A percentile compares a stretch with the other conserved stretches of the same genome.
phyloP scores from a whole-genome alignment of 1,140 invertebrate genomes.

The Zaprionus taronus region DNA sequence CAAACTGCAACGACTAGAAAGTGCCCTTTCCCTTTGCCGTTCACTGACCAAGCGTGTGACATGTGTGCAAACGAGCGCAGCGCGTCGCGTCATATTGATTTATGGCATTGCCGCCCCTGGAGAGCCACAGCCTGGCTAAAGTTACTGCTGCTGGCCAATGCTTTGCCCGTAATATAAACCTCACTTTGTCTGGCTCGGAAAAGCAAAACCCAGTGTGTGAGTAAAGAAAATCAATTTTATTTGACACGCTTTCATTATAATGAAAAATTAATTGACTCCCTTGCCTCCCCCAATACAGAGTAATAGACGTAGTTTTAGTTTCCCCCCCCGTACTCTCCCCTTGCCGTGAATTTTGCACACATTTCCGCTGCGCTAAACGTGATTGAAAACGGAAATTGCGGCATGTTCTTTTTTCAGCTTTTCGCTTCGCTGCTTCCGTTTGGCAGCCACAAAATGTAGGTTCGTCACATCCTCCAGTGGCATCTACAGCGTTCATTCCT shows the following conservation, averaged over 20 bases:
- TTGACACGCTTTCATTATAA: constrained; percentile 57
- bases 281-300: background rate
- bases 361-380: constrained; percentile 72
- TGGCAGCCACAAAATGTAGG: constrained; percentile 60
- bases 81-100: constrained; percentile 53
- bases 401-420: constrained; percentile 47
- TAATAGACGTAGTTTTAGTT: background rate
- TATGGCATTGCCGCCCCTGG: constrained; percentile 30
- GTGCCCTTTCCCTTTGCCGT: constrained; percentile 8
- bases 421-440: constrained; percentile 60
- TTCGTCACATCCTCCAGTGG: constrained; percentile 18
- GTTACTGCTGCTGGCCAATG: background rate
- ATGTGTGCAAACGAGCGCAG: constrained; percentile 34
- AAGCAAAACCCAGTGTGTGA: background rate
- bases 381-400: constrained; percentile 79
- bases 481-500: background rate
- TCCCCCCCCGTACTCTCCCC: too few relatives aligned
- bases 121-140: background rate
- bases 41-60: constrained; percentile 31
- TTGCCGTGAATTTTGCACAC: constrained; percentile 45
- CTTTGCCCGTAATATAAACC: constrained; percentile 43
- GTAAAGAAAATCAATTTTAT: constrained; percentile 69
- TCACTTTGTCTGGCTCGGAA: constrained; percentile 30
- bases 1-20: constrained; percentile 12
- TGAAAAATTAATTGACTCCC: constrained; percentile 64